Base-by-base conservation (phyloP, 2,113 vertebrate genomes). In the Puntigrus tetrazona region DNA sequence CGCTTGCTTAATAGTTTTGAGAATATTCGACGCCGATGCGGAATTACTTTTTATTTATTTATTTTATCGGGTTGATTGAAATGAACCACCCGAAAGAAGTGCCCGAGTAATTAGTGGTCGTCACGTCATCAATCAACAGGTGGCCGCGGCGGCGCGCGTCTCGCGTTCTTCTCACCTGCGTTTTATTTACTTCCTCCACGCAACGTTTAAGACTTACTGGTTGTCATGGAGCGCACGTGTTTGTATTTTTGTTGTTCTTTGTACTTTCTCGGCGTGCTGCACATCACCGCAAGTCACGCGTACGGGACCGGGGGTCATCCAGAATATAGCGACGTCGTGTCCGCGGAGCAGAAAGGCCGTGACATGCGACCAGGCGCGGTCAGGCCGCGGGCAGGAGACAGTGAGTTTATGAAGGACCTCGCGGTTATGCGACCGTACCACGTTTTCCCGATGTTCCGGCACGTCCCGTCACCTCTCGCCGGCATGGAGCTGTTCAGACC, bases 381-480 rank as follows among this genome's bases (percentile, higher is more conserved):
- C 27, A 59, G 81, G 55, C 85, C 77, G 45, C 73, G 65, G 43
- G 70, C 25, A 38, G 18, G 34, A 45, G 31, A 47, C 41, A 25
- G 50, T 4, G 78, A 63, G 20, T 63, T 83, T 50, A 36, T 50
- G 0, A 22, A 65, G 22, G 5, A 8, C 1, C 61, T 16, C 43
- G n/a, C 61, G 18, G 16, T 70, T 50, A 29, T 57, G 18, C 59
- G 29, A 8, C 75, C 88, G 2, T 78, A 86, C 22, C 81, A 76
- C 16, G 34, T 84, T 34, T 84, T 90, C 8, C 90, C 90, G 31
- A 84, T 90, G 88, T 90, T 89, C 57, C 45, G 52, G 3, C 86
- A 89, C 22, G 57, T 50, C 0, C 22, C 73, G 0, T 29, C 25
- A 43, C 86, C 87, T 8, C 55, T 88, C 3, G 52, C 85, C 0